These are phyloP conservation scores for Addax nasomaculatus DNA, from an alignment of 2,113 vertebrate species.

Conservation along the genomic window DNA sequence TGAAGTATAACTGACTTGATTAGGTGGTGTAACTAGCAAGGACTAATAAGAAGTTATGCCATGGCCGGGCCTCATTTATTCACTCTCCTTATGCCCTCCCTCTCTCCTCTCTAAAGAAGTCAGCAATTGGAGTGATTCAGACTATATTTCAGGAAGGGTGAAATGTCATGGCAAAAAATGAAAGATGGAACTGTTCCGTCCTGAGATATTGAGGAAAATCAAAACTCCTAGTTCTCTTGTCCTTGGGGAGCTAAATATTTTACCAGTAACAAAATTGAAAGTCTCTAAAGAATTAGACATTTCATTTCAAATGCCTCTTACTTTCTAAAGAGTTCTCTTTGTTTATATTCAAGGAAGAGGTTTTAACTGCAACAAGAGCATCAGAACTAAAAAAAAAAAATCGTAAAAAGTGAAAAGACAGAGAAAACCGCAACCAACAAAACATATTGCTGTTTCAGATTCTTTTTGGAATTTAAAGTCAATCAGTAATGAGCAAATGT, in stretches of 20 bases:
- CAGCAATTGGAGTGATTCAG: not conserved
- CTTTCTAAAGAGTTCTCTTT: constrained; percentile 22
- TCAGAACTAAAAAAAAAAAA: not conserved
- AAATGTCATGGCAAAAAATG: constrained; percentile 20
- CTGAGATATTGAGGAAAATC: not conserved
- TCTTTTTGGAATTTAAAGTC: constrained; percentile 16
- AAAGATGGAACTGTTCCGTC: constrained; percentile 33
- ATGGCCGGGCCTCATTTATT: not conserved
- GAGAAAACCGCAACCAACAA: not conserved
- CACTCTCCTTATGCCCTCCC: not conserved
- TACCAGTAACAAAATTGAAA: not conserved
- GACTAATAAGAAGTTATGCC: not conserved
- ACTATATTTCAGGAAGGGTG: not conserved
- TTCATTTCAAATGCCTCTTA: not conserved
- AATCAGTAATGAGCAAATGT: not conserved
- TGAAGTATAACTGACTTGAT: not conserved
- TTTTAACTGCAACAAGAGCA: not conserved
- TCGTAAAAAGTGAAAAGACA: not conserved
- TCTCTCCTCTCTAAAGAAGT: not conserved
- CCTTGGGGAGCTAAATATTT: constrained; percentile 16
- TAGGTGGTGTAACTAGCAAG: not conserved
- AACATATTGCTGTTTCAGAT: not conserved
- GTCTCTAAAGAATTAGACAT: not conserved
- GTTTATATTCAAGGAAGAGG: constrained; percentile 17
- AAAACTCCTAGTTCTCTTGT: not conserved